Evolutionary conservation across 1,140 invertebrate species (phyloP).

Genomic region (Drosophila trapezifrons): DNA sequence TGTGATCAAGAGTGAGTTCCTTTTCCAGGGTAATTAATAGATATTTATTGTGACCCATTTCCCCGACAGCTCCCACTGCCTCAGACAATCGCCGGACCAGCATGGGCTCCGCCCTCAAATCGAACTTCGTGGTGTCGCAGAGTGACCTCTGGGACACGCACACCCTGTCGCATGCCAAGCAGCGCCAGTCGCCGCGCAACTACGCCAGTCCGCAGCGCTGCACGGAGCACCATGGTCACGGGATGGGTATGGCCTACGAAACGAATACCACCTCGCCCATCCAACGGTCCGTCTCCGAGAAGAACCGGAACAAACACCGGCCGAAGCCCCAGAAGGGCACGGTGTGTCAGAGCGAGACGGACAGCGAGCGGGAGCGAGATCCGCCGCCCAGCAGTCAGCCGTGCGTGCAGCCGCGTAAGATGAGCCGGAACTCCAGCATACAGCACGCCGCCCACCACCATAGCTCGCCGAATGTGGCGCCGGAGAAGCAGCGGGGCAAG

Average conservation of each 20-base stretch:
- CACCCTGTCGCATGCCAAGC: constrained; percentile 86
- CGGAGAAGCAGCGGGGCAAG: constrained; percentile 75
- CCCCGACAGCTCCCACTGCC: constrained; percentile 64
- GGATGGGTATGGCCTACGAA: constrained; percentile 74
- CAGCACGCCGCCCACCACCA: constrained; percentile 83
- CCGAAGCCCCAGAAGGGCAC: constrained; percentile 85
- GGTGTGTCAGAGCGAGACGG: constrained; percentile 85
- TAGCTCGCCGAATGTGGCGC: constrained; percentile 82
- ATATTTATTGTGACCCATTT: background rate
- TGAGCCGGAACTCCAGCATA: constrained; percentile 70
- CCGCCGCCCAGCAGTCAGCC: constrained; percentile 65
- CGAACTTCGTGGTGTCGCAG: constrained; percentile 87
- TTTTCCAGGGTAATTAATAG: too few species aligned
- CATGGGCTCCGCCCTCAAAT: constrained; percentile 84
- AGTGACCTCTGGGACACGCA: constrained; percentile 88
- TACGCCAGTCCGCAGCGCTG: constrained; percentile 82
- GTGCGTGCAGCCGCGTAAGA: constrained; percentile 74
- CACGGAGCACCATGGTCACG: constrained; percentile 77
- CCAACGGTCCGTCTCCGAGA: constrained; percentile 87
- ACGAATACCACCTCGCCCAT: constrained; percentile 85
- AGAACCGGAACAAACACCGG: constrained; percentile 85
- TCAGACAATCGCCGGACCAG: constrained; percentile 78
- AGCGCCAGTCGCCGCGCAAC: constrained; percentile 84
- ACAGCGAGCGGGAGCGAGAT: constrained; percentile 85
- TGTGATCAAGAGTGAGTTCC: constrained; percentile 66